A percentile compares a stretch with the other conserved stretches of the same genome.
Conservation (phyloP, 2,113 vertebrate genomes). For the Pollimyrus isidori region DNA sequence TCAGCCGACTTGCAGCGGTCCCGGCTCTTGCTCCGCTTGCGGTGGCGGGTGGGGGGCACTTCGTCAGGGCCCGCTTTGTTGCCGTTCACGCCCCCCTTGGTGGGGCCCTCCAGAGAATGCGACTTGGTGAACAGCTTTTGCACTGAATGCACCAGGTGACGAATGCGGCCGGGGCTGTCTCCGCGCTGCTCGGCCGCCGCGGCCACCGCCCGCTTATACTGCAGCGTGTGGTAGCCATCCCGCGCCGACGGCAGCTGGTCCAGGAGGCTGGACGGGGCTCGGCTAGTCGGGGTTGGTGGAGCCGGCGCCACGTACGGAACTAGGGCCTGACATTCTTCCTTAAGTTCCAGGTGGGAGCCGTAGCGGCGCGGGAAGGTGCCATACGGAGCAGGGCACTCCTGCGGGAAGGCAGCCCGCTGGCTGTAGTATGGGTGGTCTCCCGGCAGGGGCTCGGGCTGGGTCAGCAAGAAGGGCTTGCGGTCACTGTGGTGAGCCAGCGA, state of each 20-base stretch:
- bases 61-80: constrained; percentile 83
- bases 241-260: constrained; percentile 81
- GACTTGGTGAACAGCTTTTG: constrained; percentile 99
- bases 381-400: constrained; percentile 82
- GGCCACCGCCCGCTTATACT: constrained; percentile 79
- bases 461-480: constrained; percentile 88
- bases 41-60: constrained; percentile 62
- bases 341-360: constrained; percentile 83
- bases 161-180: constrained; percentile 93
- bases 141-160: constrained; percentile 96
- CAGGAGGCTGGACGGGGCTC: constrained; percentile 79
- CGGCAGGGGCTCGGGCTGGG: constrained; percentile 78
- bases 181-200: constrained; percentile 73
- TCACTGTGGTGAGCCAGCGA: constrained; percentile 77
- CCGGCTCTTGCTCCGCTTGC: constrained; percentile 93
- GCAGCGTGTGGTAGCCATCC: constrained; percentile 94
- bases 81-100: constrained; percentile 80
- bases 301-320: constrained; percentile 61
- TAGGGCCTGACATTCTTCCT: constrained; percentile 78
- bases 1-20: constrained; percentile 82
- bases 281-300: constrained; percentile 45
- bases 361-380: constrained; percentile 94
- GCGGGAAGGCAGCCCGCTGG: constrained; percentile 79
- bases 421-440: constrained; percentile 86
- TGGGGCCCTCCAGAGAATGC: constrained; percentile 88